Base-by-base conservation (phyloP, 2,113 vertebrate species). In the Neogobius melanostomus region DNA sequence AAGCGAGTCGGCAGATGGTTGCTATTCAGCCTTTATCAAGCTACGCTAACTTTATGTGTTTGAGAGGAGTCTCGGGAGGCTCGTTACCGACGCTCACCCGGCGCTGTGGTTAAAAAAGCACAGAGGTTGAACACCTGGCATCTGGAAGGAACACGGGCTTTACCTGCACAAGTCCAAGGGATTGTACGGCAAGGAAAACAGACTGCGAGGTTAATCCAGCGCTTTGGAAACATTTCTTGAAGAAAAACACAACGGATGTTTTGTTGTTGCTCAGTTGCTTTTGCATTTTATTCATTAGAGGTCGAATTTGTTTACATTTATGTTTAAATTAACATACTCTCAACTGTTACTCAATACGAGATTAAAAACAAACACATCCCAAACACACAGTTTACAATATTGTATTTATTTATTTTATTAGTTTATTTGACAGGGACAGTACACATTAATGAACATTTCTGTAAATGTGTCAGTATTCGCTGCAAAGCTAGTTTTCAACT, bases 11-110 rank as follows among this genome's bases (percentile, higher is more conserved):
- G 75, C 87, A 87, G 83, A 89, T 88, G 83, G 84, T 74, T 85
- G 82, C 83, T 82, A 81, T 87, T 88, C 82, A 88, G 79, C 78
- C 76, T 84, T 85, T 82, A 89, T 87, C 82, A 85, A 82, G 87
- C 77, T 77, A 85, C 83, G 82, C 79, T 85, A 87, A 80, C 81
- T 89, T 87, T 80, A 90, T 81, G 78, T 80, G 71, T 82, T 80
- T 82, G 53, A 65, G 66, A 80, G 46, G 3, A 21, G 51, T 85
- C 82, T 80, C 72, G 54, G 15, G 68, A 84, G 82, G 68, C 76
- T 88, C 76, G 76, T 88, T 90, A 85, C 78, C 74, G 72, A 52
- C 67, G 76, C 36, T 66, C 47, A 71, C 80, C 82, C 72, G 67
- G 82, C 7, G 46, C 71, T 52, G 17, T 12, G 17, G 47, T 54